Base-by-base conservation (phyloP, 2,888 invertebrate species). In the Ephialtes manifestator region DNA sequence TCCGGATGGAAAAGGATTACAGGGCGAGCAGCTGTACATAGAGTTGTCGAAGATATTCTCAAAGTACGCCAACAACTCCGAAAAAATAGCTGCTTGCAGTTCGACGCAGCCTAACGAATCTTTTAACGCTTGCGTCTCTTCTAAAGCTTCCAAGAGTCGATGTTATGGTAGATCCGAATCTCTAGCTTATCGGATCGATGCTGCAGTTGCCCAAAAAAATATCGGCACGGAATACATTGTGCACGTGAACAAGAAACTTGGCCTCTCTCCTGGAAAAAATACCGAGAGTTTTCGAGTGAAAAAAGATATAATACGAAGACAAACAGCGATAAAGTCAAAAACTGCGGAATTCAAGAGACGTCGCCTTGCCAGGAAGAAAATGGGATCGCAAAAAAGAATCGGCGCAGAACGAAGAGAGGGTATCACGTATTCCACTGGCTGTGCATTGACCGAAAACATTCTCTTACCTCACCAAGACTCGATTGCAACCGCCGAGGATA, bases 231-330 rank as follows among this genome's bases (percentile, higher is more conserved):
- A 31, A 53, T 77, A 77, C n/a, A 18, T 67, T 51, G 51, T 67
- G 18, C 28, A 13, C 51, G 77, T 77, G 5, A 53, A 28, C 53
- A 51, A 65, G 51, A 51, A 77, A 67, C 67, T 77, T 48, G 24
- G n/a, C 31, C 7, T 77, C 67, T 77, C 77, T 3, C 70, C 31
- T 51, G 67, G 65, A 2, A 77, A 77, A 46, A n/a, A 77, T 77
- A 67, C 35, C 31, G 31, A 31, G 31, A 31, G 31, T 31, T 31
- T 31, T 31, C 31, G 31, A 31, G 31, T 31, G 31, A 31, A 31
- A 5, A 31, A 31, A 31, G 31, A 31, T 5, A 31, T 4, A 31
- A 31, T 31, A 31, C 31, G 31, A 31, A 31, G 31, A 31, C 31
- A 31, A 31, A 31, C 31, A 31, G 31, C 31, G 31, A 31, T 31